These are phyloP conservation scores for Henicopernis longicauda DNA, from an alignment of 2,113 vertebrate genomes.

Conservation along the genomic window DNA sequence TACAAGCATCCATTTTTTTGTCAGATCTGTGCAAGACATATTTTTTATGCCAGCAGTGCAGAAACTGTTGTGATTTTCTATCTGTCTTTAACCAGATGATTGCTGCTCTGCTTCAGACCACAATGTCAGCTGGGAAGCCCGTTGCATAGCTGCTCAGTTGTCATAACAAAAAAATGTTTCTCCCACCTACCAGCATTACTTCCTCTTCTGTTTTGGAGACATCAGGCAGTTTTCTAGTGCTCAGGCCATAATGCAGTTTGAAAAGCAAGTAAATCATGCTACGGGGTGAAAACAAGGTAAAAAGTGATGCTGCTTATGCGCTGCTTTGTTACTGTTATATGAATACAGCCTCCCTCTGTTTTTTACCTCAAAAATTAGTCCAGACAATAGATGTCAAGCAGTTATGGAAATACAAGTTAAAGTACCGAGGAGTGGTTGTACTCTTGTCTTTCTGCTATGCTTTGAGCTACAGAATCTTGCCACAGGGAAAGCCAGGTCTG, in stretches of 20 bases:
- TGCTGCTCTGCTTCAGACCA: neutral
- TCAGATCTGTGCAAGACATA: neutral
- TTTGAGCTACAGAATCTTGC: neutral
- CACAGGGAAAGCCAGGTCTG: neutral
- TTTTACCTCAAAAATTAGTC: neutral
- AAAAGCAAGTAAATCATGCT: neutral
- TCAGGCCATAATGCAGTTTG: neutral
- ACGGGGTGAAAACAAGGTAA: neutral
- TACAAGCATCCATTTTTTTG: neutral
- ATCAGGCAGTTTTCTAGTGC: neutral
- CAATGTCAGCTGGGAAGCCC: neutral
- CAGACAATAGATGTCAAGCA: neutral
- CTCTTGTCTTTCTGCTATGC: neutral
- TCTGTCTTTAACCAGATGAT: neutral
- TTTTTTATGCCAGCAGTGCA: neutral
- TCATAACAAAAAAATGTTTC: neutral
- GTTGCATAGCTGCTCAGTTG: neutral
- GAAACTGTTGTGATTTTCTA: neutral
- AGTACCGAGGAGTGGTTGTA: neutral
- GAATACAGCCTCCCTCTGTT: neutral
- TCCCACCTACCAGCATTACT: neutral
- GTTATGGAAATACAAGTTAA: neutral
- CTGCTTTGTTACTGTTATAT: neutral
- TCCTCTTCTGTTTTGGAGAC: neutral
- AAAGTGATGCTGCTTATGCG: neutral